phyloP scores from a whole-genome alignment of 2,888 invertebrate genomes.

The Eulithis testata region DNA sequence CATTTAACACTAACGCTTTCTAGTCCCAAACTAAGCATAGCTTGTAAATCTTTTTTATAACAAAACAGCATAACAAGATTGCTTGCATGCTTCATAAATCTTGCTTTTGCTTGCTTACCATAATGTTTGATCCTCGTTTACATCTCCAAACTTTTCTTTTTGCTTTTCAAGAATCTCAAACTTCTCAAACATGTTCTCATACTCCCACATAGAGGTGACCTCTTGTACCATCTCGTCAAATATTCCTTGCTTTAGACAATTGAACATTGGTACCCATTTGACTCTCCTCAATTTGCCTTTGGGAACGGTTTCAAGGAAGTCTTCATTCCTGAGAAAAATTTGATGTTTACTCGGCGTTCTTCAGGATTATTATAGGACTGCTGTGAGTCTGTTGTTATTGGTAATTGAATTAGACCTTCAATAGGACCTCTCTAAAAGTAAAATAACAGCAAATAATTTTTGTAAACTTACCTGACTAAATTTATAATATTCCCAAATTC shows the following conservation, averaged over 20 bases:
- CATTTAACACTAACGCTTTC: too few relatives aligned
- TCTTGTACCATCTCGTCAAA: slow-evolving; percentile 74
- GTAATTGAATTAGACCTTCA: too few relatives aligned
- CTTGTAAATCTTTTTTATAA: background rate
- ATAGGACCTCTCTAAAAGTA: too few relatives aligned
- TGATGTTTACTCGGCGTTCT: too few relatives aligned
- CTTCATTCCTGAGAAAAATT: slow-evolving; percentile 66
- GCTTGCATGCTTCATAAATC: background rate
- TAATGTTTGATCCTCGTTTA: slow-evolving; percentile 51
- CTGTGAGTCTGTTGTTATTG: too few relatives aligned
- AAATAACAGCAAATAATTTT: too few relatives aligned
- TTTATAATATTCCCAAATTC: slow-evolving; percentile 75
- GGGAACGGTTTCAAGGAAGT: slow-evolving; percentile 74
- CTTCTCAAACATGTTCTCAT: slow-evolving; percentile 73
- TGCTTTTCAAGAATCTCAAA: slow-evolving; percentile 70
- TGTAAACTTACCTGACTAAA: slow-evolving; percentile 63
- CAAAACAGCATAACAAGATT: background rate
- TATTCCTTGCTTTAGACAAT: slow-evolving; percentile 72
- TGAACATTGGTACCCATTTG: slow-evolving; percentile 77
- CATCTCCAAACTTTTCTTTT: slow-evolving; percentile 67
- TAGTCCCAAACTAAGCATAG: too few relatives aligned
- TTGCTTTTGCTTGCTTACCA: slow-evolving; percentile 53
- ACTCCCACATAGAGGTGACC: slow-evolving; percentile 74
- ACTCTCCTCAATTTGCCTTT: slow-evolving; percentile 70
- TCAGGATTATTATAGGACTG: too few relatives aligned